These are phyloP conservation scores for Epinephelus coioides DNA, from an alignment of 2,797 vertebrate species.

Conservation along the genomic window DNA sequence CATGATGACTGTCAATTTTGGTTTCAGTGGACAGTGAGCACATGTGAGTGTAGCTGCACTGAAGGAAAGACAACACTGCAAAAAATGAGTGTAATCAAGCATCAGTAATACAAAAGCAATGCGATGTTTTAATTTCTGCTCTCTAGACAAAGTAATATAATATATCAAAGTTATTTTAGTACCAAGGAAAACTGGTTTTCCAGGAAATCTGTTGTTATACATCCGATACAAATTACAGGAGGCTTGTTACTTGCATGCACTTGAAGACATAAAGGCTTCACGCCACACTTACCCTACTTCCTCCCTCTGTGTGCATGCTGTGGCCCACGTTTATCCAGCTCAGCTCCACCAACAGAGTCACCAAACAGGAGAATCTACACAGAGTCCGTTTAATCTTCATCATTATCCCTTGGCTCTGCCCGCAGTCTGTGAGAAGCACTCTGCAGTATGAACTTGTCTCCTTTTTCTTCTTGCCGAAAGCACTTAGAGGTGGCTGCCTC, in stretches of 20 bases:
- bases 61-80: no score
- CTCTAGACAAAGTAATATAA: no score
- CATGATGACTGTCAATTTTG: neutral
- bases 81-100: neutral
- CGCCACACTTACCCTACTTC: conserved; percentile 64
- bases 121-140: no score
- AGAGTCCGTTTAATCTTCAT: conserved; percentile 62
- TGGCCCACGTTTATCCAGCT: conserved; percentile 71
- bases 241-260: neutral
- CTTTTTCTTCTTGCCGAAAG: conserved; percentile 38
- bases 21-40: neutral
- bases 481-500: conserved; percentile 52
- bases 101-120: no score
- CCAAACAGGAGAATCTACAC: conserved; percentile 69
- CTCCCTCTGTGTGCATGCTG: conserved; percentile 65
- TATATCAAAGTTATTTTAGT: no score
- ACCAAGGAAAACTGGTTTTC: no score
- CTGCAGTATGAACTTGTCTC: conserved; percentile 19
- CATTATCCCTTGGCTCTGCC: conserved; percentile 36
- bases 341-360: conserved; percentile 77
- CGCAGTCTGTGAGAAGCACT: conserved; percentile 32
- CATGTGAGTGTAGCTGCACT: neutral
- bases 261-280: conserved; percentile 1
- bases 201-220: neutral
- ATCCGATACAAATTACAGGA: neutral